A percentile compares a stretch with the other conserved stretches of the same genome.
Evolutionary conservation across 2,888 invertebrate species (phyloP).

Genomic region (Brachypalpus laphriformis): DNA sequence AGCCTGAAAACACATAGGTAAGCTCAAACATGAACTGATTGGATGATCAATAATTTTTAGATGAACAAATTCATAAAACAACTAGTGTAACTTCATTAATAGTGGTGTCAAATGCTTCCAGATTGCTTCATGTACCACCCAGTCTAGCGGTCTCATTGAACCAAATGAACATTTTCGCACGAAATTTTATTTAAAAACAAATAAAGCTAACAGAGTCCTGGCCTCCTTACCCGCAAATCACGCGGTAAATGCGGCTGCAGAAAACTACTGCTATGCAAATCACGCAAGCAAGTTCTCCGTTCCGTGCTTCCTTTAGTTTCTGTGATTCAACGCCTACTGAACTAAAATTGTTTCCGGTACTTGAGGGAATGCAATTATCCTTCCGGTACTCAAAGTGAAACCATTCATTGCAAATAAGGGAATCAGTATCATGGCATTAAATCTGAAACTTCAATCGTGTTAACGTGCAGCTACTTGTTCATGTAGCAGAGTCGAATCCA

Average conservation of each 20-base stretch:
- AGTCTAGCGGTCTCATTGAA: too few species aligned
- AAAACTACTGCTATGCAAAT: background rate
- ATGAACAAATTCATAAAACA: too few species aligned
- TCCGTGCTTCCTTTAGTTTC: background rate
- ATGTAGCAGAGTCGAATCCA: background rate
- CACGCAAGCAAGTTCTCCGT: slow-evolving; percentile 26
- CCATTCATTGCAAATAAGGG: slow-evolving; percentile 48
- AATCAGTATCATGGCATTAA: slow-evolving; percentile 47
- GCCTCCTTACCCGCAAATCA: background rate
- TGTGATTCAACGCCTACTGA: slow-evolving; percentile 44
- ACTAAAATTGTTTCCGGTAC: slow-evolving; percentile 48
- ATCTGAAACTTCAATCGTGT: slow-evolving; percentile 50
- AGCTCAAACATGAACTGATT: too few species aligned
- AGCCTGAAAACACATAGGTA: too few species aligned
- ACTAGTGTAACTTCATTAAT: too few species aligned
- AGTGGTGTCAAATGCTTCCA: too few species aligned
- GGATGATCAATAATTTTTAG: too few species aligned
- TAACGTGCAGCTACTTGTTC: slow-evolving; percentile 18
- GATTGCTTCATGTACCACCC: too few species aligned
- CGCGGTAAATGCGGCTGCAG: background rate
- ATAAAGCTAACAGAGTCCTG: too few species aligned
- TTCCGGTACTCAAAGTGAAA: slow-evolving; percentile 42
- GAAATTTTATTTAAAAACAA: too few species aligned
- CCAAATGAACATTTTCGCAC: too few species aligned
- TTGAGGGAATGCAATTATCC: slow-evolving; percentile 61